Conservation (phyloP, 92 coral and sea anemone genomes). For the Epizoanthus fatuus region DNA sequence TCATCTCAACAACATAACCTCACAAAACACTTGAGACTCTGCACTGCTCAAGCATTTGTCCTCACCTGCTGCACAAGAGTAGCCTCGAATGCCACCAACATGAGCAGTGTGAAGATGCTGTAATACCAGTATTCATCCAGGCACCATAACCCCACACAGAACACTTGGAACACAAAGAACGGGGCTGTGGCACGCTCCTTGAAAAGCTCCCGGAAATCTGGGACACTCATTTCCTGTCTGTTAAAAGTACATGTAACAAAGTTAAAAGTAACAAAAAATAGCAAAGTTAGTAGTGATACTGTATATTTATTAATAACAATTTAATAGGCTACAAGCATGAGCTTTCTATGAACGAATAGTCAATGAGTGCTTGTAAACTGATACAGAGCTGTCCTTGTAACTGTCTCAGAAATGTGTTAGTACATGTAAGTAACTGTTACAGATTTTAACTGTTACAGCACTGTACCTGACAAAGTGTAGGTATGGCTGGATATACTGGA, state of each 20-base stretch:
- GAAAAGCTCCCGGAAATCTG: conserved; percentile 94
- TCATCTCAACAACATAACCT: neutral
- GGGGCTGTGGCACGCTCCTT: conserved; percentile 98
- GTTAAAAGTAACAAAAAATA: neutral
- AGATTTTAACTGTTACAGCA: too few relatives aligned
- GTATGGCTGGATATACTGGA: too few relatives aligned
- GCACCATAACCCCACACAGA: conserved; percentile 99
- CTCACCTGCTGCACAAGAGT: conserved; percentile 96
- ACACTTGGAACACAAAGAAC: conserved; percentile 99
- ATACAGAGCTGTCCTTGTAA: too few relatives aligned
- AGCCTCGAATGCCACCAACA: conserved; percentile 99
- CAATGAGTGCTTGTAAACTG: too few relatives aligned
- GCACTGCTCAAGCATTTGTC: neutral
- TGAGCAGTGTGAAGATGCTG: conserved; percentile 95
- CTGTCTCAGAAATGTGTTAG: too few relatives aligned
- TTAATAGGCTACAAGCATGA: too few relatives aligned
- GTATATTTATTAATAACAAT: too few relatives aligned
- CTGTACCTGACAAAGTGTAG: too few relatives aligned
- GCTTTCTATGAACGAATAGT: too few relatives aligned
- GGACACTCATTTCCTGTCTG: conserved; percentile 96
- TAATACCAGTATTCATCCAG: conserved; percentile 99
- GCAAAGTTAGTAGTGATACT: too few relatives aligned
- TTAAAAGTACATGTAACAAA: neutral
- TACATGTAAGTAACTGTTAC: too few relatives aligned
- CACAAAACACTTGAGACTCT: neutral